These are phyloP conservation scores for Acinonyx jubatus DNA, from an alignment of 2,113 vertebrate genomes.

Conservation along the genomic window DNA sequence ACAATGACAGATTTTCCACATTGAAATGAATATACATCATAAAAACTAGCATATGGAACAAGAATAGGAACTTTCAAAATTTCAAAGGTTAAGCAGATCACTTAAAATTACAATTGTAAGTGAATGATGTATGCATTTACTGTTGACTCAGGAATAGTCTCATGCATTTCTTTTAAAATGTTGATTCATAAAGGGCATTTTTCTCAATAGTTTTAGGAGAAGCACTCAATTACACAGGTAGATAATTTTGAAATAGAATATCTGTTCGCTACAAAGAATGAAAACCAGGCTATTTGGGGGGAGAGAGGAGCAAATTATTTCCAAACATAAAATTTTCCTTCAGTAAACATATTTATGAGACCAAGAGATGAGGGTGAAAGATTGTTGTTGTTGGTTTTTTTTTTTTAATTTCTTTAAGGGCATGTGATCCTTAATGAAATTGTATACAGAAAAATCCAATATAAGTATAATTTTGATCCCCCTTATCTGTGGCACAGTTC, in stretches of 20 bases:
- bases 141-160: background rate
- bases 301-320: constrained; percentile 50
- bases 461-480: background rate
- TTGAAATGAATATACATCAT: background rate
- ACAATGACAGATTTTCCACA: constrained; percentile 23
- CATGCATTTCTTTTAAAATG: constrained; percentile 33
- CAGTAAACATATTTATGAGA: constrained; percentile 49
- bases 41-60: background rate
- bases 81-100: background rate
- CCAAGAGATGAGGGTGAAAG: background rate
- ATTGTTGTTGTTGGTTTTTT: too few species aligned
- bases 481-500: background rate
- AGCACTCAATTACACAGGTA: background rate
- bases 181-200: background rate
- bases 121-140: background rate
- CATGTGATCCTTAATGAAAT: constrained; percentile 11
- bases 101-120: constrained; percentile 41
- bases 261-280: background rate
- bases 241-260: constrained; percentile 11
- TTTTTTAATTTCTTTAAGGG: constrained; percentile 42
- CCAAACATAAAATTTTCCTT: constrained; percentile 20
- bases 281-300: background rate
- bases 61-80: constrained; percentile 15
- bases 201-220: background rate
- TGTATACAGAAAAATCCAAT: constrained; percentile 23